phyloP scores from a whole-genome alignment of 2,113 vertebrate genomes.

The Pavo muticus region DNA sequence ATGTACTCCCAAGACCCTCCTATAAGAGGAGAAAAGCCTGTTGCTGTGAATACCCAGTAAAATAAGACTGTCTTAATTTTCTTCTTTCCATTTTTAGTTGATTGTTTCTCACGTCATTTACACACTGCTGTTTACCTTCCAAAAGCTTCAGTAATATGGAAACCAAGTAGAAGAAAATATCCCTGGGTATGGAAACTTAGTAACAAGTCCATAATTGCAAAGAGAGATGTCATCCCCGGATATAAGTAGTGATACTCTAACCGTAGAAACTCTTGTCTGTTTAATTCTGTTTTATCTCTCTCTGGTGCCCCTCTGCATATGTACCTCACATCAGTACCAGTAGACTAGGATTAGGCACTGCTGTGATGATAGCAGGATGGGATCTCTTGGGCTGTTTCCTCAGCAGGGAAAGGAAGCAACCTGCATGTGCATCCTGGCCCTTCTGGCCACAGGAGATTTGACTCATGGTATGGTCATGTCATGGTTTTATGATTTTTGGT shows the following conservation, averaged over 20 bases:
- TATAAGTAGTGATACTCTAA: not conserved
- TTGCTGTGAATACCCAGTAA: not conserved
- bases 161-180: not conserved
- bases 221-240: not conserved
- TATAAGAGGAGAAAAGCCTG: not conserved
- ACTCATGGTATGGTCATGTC: not conserved
- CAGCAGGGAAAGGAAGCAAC: not conserved
- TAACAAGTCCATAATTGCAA: not conserved
- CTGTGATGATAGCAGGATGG: not conserved
- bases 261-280: not conserved
- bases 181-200: not conserved
- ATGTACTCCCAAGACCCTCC: not conserved
- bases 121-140: not conserved
- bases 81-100: not conserved
- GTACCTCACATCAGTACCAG: fast-evolving
- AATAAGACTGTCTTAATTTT: not conserved
- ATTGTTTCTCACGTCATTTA: not conserved
- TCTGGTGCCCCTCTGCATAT: not conserved
- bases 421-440: not conserved
- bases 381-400: not conserved
- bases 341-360: not conserved
- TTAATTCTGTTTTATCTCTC: not conserved
- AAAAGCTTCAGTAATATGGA: not conserved
- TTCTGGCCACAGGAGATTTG: not conserved
- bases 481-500: too few species aligned